Percentiles rank a stretch among this genome's conserved stretches.
phyloP scores from a whole-genome alignment of 1,140 invertebrate species.

The Theocolax elegans region DNA sequence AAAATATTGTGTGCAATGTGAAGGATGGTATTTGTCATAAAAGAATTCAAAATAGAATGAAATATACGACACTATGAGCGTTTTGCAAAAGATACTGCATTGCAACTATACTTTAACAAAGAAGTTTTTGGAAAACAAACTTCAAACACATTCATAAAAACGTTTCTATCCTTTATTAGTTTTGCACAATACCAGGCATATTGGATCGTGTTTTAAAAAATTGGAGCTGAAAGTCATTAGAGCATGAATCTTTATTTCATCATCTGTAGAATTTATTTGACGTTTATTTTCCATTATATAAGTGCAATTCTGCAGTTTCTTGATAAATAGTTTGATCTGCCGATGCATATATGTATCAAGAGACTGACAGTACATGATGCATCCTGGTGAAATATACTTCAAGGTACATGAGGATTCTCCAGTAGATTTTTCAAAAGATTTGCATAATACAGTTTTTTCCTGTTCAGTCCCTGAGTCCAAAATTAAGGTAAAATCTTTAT shows the following conservation, averaged over 20 bases:
- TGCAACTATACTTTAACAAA: no score
- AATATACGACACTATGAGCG: no score
- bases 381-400: not conserved
- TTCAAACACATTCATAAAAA: constrained; percentile 19
- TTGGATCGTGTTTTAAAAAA: not conserved
- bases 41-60: no score
- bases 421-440: not conserved
- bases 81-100: no score
- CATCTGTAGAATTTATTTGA: not conserved
- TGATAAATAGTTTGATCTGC: constrained; percentile 7
- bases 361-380: not conserved
- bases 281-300: not conserved
- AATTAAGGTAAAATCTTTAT: not conserved
- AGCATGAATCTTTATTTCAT: not conserved
- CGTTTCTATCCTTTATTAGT: constrained; percentile 2
- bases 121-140: constrained; percentile 32
- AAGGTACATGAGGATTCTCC: not conserved
- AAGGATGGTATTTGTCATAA: no score
- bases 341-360: constrained; percentile 10
- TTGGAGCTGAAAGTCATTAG: not conserved
- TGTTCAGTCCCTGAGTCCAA: constrained; percentile 1
- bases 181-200: constrained; percentile 2
- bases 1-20: no score
- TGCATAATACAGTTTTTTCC: not conserved
- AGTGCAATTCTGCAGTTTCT: not conserved